Conservation (phyloP, 1,140 invertebrate genomes). For the Caenorhabditis inopinata region DNA sequence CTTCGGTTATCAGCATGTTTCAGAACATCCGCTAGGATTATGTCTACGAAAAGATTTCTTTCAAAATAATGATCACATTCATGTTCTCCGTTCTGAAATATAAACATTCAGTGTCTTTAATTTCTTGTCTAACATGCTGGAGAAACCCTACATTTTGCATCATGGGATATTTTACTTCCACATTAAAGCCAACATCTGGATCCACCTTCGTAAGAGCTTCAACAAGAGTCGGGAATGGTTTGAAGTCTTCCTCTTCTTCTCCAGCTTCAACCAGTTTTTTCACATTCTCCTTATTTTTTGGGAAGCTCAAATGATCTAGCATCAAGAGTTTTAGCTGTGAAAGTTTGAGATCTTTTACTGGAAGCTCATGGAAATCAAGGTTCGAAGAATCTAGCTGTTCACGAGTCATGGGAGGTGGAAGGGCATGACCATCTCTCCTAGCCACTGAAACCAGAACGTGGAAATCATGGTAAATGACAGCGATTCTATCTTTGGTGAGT, state of each 20-base stretch:
- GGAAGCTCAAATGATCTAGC: conserved; percentile 56
- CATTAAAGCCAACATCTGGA: conserved; percentile 53
- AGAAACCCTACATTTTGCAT: conserved; percentile 47
- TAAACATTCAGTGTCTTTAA: not conserved
- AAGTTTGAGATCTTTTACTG: conserved; percentile 64
- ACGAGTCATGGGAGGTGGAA: not conserved
- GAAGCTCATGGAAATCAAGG: conserved; percentile 61
- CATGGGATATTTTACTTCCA: conserved; percentile 56
- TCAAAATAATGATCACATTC: conserved; percentile 52
- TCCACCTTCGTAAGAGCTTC: conserved; percentile 51
- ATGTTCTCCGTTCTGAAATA: conserved; percentile 36
- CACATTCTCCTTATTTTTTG: not conserved
- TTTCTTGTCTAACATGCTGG: too few species aligned
- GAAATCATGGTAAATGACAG: conserved; percentile 64
- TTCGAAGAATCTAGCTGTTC: conserved; percentile 6
- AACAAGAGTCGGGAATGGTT: conserved; percentile 49
- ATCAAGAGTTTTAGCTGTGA: conserved; percentile 56
- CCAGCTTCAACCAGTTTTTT: not conserved
- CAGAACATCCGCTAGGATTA: conserved; percentile 62
- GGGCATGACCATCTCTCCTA: conserved; percentile 27
- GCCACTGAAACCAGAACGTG: conserved; percentile 65
- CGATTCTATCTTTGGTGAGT: conserved; percentile 62
- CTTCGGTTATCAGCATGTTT: conserved; percentile 57
- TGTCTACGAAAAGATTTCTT: conserved; percentile 54
- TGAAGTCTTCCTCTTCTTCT: conserved; percentile 44